Conservation (phyloP, 2,113 vertebrate genomes). For the Lathamus discolor region DNA sequence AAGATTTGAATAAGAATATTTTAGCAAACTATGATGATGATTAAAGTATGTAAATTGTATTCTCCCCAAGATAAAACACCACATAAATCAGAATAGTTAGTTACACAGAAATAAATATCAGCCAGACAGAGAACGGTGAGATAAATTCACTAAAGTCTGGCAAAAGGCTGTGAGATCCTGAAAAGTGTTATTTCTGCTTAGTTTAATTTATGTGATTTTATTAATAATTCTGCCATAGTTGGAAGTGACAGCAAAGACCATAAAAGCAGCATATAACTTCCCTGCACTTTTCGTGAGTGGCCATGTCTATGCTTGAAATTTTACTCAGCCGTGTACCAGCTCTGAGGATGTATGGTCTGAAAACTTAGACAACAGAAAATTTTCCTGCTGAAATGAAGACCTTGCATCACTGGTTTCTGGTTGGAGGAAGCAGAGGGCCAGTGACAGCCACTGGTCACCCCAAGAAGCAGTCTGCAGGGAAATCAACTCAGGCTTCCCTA, state of each 20-base stretch:
- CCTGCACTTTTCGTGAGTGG: not conserved
- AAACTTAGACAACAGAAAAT: not conserved
- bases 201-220: not conserved
- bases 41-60: not conserved
- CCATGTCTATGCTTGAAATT: not conserved
- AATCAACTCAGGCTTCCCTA: not conserved
- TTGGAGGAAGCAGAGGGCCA: too few species aligned
- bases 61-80: not conserved
- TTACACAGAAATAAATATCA: not conserved
- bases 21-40: not conserved
- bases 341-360: not conserved
- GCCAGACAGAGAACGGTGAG: not conserved
- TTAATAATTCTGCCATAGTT: not conserved
- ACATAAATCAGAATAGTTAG: not conserved
- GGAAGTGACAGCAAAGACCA: not conserved
- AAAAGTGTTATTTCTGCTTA: not conserved
- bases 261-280: not conserved
- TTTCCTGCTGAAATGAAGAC: not conserved
- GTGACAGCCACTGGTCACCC: not conserved
- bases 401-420: not conserved
- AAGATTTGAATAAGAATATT: constrained; percentile 4
- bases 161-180: not conserved
- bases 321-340: not conserved
- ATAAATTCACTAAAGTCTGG: not conserved
- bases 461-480: not conserved